Evolutionary conservation across 2,113 vertebrate species (phyloP), one percentile per base, ranked within the genome.

Genomic region (Brachyistius frenatus): DNA sequence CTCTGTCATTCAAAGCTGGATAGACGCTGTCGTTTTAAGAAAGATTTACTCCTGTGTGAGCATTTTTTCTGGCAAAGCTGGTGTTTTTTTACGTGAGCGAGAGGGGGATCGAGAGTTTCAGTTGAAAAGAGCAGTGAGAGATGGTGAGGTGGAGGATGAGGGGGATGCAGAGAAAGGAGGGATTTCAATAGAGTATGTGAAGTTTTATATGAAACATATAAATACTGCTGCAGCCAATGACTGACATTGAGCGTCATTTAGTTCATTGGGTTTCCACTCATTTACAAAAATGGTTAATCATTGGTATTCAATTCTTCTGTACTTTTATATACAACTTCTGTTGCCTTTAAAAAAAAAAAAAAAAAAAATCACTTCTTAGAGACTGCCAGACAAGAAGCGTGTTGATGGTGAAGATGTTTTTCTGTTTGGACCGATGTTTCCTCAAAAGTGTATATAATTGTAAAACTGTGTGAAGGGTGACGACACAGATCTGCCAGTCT

Each of bases 121-220:
- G 60, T 70, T 70, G 80, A 83, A 82, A 73, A 66, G 60, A 76
- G 68, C 47, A 55, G 66, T 32, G 62, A 72, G 50, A 55, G 30
- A 50, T 37, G 44, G 62, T 30, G 62, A 77, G 65, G 39, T 39
- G 73, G 56, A 73, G 75, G 69, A 69, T 74, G 69, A 58, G 86
- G 56, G 54, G 33, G 82, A 46, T 47, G 65, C 37, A 39, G 73
- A 77, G 53, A 67, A 62, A 54, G 47, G 35, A 41, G 68, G 73
- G 66, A 81, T 79, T 77, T 85, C 63, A 76, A 65, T 31, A 65
- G 76, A 71, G 54, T 70, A 75, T 62, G 73, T 80, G 75, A 65
- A 70, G 68, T 76, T 62, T 30, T 76, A 65, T 71, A 75, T 66
- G 58, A 86, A 44, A 66, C 63, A 56, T 78, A 58, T 52, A 37